Percentiles rank a stretch among this genome's conserved stretches.
These are phyloP conservation scores for Leuciscus idus DNA, from an alignment of 2,113 vertebrate species.

Conservation along the genomic window DNA sequence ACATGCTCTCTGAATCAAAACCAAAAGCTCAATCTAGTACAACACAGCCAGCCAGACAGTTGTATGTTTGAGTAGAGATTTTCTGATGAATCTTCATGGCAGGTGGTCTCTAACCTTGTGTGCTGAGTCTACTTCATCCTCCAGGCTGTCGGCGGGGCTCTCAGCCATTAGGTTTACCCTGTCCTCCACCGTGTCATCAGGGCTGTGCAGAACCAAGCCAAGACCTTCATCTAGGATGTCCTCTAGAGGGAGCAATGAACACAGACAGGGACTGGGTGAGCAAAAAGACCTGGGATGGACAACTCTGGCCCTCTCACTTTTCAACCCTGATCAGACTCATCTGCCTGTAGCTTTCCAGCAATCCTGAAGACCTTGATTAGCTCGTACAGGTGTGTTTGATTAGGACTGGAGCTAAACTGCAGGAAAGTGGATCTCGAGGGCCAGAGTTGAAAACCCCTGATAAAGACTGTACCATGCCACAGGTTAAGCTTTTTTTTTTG, in stretches of 20 bases:
- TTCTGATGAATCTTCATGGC: conserved; percentile 29
- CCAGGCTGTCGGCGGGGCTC: conserved; percentile 57
- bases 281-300: neutral
- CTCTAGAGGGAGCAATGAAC: conserved; percentile 64
- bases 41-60: neutral
- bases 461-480: neutral
- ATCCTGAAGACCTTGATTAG: no score
- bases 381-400: no score
- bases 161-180: conserved; percentile 48
- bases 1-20: neutral
- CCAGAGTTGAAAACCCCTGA: no score
- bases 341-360: no score
- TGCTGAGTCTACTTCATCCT: conserved; percentile 58
- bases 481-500: no score
- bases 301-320: no score
- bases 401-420: no score
- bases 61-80: neutral
- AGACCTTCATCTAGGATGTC: conserved; percentile 78
- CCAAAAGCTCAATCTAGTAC: neutral
- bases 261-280: conserved; percentile 4
- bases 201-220: conserved; percentile 67
- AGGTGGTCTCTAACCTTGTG: conserved; percentile 66
- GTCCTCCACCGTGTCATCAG: conserved; percentile 59
- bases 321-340: no score
- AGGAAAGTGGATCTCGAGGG: no score